phyloP scores from a whole-genome alignment of 1,140 invertebrate genomes.

The Adoxophyes honmai region DNA sequence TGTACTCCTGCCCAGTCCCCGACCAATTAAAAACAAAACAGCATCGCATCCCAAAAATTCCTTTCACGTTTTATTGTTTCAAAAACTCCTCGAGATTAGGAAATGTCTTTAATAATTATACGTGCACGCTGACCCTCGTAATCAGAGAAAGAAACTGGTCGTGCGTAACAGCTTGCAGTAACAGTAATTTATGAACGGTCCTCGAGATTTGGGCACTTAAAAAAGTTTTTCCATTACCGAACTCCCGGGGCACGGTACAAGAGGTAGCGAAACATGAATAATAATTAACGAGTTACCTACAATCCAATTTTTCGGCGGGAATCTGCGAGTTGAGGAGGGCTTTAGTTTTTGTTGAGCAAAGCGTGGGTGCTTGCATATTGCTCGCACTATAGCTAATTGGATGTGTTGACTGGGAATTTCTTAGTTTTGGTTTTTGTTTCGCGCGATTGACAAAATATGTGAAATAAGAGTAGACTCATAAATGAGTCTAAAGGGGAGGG shows the following conservation, averaged over 20 bases:
- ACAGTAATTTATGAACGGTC: slow-evolving; percentile 60
- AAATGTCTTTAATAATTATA: slow-evolving; percentile 58
- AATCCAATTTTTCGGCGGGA: slow-evolving; percentile 26
- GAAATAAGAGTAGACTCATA: too few relatives aligned
- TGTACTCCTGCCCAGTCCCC: too few relatives aligned
- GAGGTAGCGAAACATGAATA: slow-evolving; percentile 47
- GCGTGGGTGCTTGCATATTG: too few relatives aligned
- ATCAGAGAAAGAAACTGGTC: slow-evolving; percentile 34
- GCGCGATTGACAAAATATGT: not conserved
- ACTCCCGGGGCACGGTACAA: slow-evolving; percentile 39
- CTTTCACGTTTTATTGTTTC: slow-evolving; percentile 40
- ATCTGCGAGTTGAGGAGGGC: slow-evolving; percentile 20
- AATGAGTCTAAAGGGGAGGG: too few relatives aligned
- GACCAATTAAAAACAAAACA: slow-evolving; percentile 13
- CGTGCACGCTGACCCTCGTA: slow-evolving; percentile 53
- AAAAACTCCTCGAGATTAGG: slow-evolving; percentile 29
- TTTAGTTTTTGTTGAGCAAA: slow-evolving; percentile 20
- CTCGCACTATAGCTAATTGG: too few relatives aligned
- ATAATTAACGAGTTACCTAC: slow-evolving; percentile 37
- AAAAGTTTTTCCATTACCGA: slow-evolving; percentile 65
- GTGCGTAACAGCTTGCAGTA: slow-evolving; percentile 65
- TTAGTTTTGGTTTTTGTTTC: too few relatives aligned
- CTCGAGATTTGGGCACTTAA: slow-evolving; percentile 58
- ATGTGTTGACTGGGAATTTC: too few relatives aligned
- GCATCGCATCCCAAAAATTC: slow-evolving; percentile 20